Conservation (phyloP, 2,888 invertebrate genomes). For the Eremobia ochroleuca region DNA sequence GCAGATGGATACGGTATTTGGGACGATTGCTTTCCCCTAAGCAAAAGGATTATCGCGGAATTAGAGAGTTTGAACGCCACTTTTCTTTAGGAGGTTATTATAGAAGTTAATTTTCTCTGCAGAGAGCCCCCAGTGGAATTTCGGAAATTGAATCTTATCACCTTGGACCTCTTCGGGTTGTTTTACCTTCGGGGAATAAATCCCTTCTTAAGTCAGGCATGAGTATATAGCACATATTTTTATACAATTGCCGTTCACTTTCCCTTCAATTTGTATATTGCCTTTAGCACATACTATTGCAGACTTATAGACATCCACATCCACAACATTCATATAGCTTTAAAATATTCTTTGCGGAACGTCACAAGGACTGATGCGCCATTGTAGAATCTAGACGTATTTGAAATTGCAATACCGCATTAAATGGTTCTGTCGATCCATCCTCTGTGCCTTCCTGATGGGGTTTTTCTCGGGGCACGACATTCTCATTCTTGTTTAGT, state of each 20-base stretch:
- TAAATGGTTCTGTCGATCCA: background rate
- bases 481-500: background rate
- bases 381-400: background rate
- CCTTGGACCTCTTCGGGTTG: background rate
- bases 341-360: background rate
- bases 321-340: background rate
- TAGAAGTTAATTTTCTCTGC: background rate
- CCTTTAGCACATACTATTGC: background rate
- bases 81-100: too few species aligned
- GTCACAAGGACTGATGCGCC: background rate
- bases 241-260: background rate
- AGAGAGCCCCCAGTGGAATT: background rate
- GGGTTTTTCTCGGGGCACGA: background rate
- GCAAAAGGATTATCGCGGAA: background rate
- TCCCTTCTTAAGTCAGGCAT: background rate
- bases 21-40: background rate
- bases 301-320: background rate
- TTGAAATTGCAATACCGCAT: background rate
- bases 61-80: background rate
- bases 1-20: constrained; percentile 6
- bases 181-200: background rate
- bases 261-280: background rate
- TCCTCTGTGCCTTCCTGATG: background rate
- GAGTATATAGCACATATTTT: background rate
- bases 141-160: background rate